Evolutionary conservation across 2,113 vertebrate genomes (phyloP).

Genomic region (Elephantulus edwardii): DNA sequence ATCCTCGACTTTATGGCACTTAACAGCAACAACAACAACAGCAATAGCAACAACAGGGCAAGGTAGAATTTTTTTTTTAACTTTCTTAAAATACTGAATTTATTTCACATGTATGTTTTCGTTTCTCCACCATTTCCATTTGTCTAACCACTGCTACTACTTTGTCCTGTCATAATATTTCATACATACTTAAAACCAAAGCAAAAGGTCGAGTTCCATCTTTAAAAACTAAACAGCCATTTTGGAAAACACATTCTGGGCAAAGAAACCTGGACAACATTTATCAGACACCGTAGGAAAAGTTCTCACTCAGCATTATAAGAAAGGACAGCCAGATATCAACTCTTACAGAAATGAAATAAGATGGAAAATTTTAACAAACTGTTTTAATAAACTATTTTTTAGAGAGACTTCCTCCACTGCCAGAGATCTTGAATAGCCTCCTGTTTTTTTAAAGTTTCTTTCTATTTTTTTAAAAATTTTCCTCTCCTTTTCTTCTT

Average conservation of each 20-base stretch:
- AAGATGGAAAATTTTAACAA: no score
- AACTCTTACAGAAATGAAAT: no score
- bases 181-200: constrained; percentile 87
- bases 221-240: constrained; percentile 87
- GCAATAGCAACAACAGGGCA: no score
- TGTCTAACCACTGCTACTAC: constrained; percentile 85
- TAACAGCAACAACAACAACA: no score
- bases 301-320: constrained; percentile 86
- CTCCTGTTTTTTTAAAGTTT: no score
- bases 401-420: constrained; percentile 89
- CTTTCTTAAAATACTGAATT: constrained; percentile 90
- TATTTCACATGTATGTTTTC: constrained; percentile 87
- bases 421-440: constrained; percentile 90
- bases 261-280: constrained; percentile 85
- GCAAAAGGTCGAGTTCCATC: constrained; percentile 85
- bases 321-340: no score
- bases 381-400: constrained; percentile 84
- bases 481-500: no score
- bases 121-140: constrained; percentile 82
- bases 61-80: no score
- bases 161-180: constrained; percentile 87
- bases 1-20: no score
- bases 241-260: constrained; percentile 89
- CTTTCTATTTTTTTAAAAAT: no score
- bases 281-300: constrained; percentile 86